Conservation (phyloP, 2,888 invertebrate species). For the Drosophila niveifrons region DNA sequence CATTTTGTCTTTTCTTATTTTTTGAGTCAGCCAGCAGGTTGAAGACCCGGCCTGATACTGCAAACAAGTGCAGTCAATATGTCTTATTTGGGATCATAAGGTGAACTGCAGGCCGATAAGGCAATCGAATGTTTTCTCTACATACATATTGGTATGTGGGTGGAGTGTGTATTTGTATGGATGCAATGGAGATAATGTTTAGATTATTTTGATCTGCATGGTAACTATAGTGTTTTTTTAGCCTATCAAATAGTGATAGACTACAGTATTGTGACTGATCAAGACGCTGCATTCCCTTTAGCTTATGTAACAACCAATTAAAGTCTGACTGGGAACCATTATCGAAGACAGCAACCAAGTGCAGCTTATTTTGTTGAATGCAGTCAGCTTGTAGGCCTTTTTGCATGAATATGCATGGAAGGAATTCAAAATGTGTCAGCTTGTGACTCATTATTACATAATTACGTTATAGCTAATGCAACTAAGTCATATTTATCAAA, state of each 20-base stretch:
- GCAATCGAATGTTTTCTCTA: conserved; percentile 32
- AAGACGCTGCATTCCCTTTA: not conserved
- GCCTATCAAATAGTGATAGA: not conserved
- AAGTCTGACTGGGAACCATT: not conserved
- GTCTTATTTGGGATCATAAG: conserved; percentile 42
- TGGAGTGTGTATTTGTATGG: conserved; percentile 11
- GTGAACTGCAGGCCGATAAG: conserved; percentile 43
- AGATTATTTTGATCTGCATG: not conserved
- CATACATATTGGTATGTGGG: conserved; percentile 32
- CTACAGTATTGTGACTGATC: not conserved
- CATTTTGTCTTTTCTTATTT: not conserved
- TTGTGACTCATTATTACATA: no score
- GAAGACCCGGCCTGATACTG: conserved; percentile 35
- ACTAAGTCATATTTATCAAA: no score
- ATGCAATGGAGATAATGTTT: not conserved
- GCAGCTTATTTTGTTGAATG: not conserved
- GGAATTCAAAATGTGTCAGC: not conserved
- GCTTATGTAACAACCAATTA: not conserved
- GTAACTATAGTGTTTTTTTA: not conserved
- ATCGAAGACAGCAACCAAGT: not conserved
- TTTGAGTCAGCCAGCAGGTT: conserved; percentile 49
- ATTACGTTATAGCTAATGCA: no score
- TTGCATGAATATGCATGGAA: no score
- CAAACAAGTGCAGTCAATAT: conserved; percentile 1
- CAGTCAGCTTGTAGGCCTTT: no score